Conservation (phyloP, 2,797 vertebrate species). For the Carduelis carduelis region DNA sequence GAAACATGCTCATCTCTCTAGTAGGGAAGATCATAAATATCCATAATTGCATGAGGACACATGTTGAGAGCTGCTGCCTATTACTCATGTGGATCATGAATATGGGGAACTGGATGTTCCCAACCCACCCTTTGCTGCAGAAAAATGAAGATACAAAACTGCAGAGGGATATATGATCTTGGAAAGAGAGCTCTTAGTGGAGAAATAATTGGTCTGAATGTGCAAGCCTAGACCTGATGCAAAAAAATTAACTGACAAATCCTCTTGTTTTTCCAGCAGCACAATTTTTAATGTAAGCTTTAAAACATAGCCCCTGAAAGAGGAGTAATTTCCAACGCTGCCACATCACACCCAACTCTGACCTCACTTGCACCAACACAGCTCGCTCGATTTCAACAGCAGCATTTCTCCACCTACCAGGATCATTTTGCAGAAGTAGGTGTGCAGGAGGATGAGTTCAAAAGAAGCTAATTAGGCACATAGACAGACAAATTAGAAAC, state of each 20-base stretch:
- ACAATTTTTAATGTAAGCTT: neutral
- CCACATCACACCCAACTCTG: neutral
- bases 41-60: conserved; percentile 28
- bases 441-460: conserved; percentile 12
- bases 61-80: neutral
- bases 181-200: neutral
- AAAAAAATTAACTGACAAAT: neutral
- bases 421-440: neutral
- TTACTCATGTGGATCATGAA: conserved; percentile 18
- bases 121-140: neutral
- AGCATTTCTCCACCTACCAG: conserved; percentile 4
- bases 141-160: neutral
- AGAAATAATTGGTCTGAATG: neutral
- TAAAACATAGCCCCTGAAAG: neutral
- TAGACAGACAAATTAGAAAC: conserved; percentile 47
- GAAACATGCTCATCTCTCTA: neutral
- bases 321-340: neutral
- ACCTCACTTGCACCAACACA: neutral
- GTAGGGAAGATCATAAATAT: conserved; percentile 1
- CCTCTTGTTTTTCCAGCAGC: neutral
- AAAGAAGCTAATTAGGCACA: conserved; percentile 46
- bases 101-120: conserved; percentile 39
- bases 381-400: neutral
- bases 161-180: neutral
- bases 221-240: neutral